phyloP scores from a whole-genome alignment of 2,113 vertebrate species.

The Rhegmatorhina hoffmannsi region DNA sequence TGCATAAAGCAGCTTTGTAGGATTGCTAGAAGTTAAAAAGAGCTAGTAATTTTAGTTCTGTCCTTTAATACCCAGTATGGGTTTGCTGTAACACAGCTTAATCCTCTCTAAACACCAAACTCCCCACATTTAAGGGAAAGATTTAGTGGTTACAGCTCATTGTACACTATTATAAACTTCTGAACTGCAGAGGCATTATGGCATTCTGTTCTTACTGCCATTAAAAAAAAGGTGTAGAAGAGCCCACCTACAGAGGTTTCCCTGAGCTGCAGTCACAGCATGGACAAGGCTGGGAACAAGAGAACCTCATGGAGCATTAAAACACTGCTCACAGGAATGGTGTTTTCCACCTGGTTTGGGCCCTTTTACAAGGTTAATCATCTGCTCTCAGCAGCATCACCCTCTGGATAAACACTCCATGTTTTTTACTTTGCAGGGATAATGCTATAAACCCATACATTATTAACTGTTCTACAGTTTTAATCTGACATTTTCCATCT shows the following conservation, averaged over 20 bases:
- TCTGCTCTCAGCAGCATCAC: neutral
- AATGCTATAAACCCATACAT: neutral
- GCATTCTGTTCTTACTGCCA: neutral
- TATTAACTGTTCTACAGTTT: neutral
- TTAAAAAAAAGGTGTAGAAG: neutral
- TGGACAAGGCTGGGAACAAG: neutral
- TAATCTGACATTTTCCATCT: neutral
- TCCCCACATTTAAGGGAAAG: neutral
- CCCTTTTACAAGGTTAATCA: neutral
- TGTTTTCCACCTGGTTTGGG: neutral
- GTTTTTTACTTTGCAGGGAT: neutral
- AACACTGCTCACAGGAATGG: neutral
- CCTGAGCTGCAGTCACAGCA: neutral
- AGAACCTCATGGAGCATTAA: fast-evolving
- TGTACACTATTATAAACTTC: neutral
- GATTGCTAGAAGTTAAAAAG: neutral
- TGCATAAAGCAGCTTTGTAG: neutral
- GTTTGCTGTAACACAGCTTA: neutral
- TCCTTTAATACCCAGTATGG: neutral
- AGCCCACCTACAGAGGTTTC: fast-evolving
- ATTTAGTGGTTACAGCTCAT: neutral
- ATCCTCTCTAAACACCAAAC: neutral
- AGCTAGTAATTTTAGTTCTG: neutral
- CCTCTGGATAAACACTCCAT: neutral
- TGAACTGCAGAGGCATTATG: neutral